Conservation (phyloP, 2,797 vertebrate species). For the Carapus acus region DNA sequence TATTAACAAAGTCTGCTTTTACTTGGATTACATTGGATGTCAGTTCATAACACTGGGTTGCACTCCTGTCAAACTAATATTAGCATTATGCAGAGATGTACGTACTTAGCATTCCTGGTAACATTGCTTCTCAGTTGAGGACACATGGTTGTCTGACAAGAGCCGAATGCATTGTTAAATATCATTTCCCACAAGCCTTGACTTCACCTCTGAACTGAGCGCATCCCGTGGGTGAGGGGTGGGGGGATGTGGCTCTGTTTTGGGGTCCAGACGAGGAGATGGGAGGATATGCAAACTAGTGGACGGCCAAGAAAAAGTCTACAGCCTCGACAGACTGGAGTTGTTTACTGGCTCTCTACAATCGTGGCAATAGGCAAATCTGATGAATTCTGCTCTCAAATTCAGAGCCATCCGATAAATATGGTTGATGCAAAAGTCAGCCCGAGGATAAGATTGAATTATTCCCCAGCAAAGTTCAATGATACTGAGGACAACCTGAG, state of each 20-base stretch:
- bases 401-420: too few species aligned
- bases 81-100: slow-evolving; percentile 6
- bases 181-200: slow-evolving; percentile 72
- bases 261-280: slow-evolving; percentile 21
- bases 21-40: not conserved
- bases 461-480: slow-evolving; percentile 7
- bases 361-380: too few species aligned
- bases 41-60: slow-evolving; percentile 12
- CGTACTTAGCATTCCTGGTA: slow-evolving; percentile 24
- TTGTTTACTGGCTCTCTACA: too few species aligned
- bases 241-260: too few species aligned
- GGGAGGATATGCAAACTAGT: too few species aligned
- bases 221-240: slow-evolving; percentile 54
- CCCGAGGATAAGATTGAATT: too few species aligned
- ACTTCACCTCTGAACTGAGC: slow-evolving; percentile 58
- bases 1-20: not conserved
- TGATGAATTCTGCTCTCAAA: too few species aligned
- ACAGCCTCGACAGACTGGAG: too few species aligned
- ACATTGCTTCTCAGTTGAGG: slow-evolving; percentile 28
- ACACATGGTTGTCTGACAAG: slow-evolving; percentile 43
- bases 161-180: slow-evolving; percentile 52
- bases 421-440: too few species aligned
- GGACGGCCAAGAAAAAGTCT: too few species aligned
- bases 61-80: slow-evolving; percentile 4
- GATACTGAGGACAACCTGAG: not conserved